phyloP scores from a whole-genome alignment of 2,113 vertebrate genomes.

The Neoarius graeffei region DNA sequence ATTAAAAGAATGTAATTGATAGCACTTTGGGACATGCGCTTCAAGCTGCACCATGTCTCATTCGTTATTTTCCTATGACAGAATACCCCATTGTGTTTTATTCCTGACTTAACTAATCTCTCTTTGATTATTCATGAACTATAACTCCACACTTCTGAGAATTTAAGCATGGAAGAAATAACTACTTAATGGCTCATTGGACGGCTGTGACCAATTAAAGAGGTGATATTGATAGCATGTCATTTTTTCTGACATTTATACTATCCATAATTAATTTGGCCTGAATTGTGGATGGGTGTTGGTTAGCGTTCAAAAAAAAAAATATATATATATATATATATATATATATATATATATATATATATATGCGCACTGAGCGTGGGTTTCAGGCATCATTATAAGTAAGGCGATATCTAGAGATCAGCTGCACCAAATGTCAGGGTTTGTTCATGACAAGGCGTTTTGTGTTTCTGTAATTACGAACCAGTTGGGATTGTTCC shows the following conservation, averaged over 20 bases:
- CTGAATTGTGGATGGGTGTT: constrained; percentile 31
- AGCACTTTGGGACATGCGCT: not conserved
- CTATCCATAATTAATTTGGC: constrained; percentile 45
- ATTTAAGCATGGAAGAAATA: not conserved
- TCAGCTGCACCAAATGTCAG: constrained; percentile 52
- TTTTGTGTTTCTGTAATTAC: constrained; percentile 57
- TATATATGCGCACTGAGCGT: not conserved
- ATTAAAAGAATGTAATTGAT: not conserved
- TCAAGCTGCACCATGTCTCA: not conserved
- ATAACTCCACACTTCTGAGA: not conserved
- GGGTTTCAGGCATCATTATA: constrained; percentile 48
- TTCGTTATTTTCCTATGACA: not conserved
- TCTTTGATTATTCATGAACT: not conserved
- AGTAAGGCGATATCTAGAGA: constrained; percentile 48
- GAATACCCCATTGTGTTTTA: not conserved
- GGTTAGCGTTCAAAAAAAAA: constrained; percentile 37
- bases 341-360: constrained; percentile 11
- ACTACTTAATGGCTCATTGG: not conserved
- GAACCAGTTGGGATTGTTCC: constrained; percentile 47
- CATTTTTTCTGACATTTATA: constrained; percentile 29
- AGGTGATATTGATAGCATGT: constrained; percentile 19
- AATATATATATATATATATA: too few relatives aligned
- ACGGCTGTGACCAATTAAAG: constrained; percentile 22
- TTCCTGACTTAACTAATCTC: not conserved
- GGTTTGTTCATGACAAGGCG: constrained; percentile 54